phyloP scores from a whole-genome alignment of 92 coral and sea anemone species.

The Anthopleura xanthogrammica region DNA sequence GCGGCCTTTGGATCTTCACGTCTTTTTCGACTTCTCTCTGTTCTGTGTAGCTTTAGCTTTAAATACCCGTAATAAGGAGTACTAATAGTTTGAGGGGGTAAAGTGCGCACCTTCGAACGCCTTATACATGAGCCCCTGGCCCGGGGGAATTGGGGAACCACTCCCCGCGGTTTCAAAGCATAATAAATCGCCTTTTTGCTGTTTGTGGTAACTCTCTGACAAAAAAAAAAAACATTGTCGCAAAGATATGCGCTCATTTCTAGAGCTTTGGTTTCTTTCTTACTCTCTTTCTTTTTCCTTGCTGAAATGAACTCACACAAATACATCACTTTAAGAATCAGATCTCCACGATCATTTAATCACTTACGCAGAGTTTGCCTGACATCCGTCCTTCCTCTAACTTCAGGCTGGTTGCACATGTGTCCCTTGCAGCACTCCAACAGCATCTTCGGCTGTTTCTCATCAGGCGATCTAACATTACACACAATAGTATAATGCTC shows the following conservation, averaged over 20 bases:
- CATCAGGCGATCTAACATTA: constrained; percentile 1
- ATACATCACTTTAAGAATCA: not conserved
- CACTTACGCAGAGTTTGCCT: constrained; percentile 18
- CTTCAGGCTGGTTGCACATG: constrained; percentile 45
- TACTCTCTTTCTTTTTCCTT: not conserved
- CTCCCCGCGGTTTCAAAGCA: no score
- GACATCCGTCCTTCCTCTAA: constrained; percentile 7
- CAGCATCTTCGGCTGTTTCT: constrained; percentile 19
- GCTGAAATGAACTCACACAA: not conserved
- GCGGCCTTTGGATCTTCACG: not conserved
- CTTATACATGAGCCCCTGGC: no score
- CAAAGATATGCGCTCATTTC: no score
- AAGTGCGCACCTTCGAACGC: no score
- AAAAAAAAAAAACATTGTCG: no score
- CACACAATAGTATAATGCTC: constrained; percentile 22
- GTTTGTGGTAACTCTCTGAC: no score
- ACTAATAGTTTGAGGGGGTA: no score
- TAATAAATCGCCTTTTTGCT: no score
- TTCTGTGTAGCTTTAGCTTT: no score
- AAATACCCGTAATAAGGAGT: no score
- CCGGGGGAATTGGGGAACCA: no score
- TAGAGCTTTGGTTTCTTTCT: not conserved
- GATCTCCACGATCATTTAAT: not conserved
- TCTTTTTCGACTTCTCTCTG: not conserved
- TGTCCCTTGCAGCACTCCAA: constrained; percentile 61